These are phyloP conservation scores for Epizoanthus stellaris DNA, from an alignment of 92 coral and sea anemone genomes.

Conservation along the genomic window DNA sequence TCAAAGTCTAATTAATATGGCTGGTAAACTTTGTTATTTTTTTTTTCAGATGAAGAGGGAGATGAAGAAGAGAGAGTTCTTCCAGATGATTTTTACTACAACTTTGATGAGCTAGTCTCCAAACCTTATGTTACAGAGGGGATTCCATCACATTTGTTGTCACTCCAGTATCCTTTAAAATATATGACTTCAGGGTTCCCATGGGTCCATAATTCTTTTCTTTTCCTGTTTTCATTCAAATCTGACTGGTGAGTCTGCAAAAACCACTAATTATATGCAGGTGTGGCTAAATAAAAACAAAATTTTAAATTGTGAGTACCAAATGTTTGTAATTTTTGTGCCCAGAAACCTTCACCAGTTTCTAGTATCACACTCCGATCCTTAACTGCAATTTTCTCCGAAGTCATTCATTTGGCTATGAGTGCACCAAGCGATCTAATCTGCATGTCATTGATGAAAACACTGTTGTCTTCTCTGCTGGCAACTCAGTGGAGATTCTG, in stretches of 20 bases:
- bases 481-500: conserved; percentile 87
- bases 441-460: conserved; percentile 92
- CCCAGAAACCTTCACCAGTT: not conserved
- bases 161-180: conserved; percentile 94
- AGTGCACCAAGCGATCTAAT: conserved; percentile 96
- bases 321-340: not conserved
- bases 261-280: too few species aligned
- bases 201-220: too few species aligned
- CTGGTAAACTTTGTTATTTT: not conserved
- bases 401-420: conserved; percentile 99
- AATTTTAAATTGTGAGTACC: not conserved
- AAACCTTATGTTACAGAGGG: conserved; percentile 87
- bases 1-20: not conserved
- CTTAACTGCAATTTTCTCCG: conserved; percentile 41
- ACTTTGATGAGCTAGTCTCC: conserved; percentile 74
- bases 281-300: too few species aligned
- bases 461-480: conserved; percentile 91
- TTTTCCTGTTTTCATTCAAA: too few species aligned
- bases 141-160: conserved; percentile 77
- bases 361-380: not conserved
- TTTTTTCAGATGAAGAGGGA: conserved; percentile 52
- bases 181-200: not conserved
- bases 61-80: conserved; percentile 69
- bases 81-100: conserved; percentile 96
- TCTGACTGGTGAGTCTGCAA: too few species aligned